Evolutionary conservation across 2,888 invertebrate genomes (phyloP).

Genomic region (Papilio demoleus): DNA sequence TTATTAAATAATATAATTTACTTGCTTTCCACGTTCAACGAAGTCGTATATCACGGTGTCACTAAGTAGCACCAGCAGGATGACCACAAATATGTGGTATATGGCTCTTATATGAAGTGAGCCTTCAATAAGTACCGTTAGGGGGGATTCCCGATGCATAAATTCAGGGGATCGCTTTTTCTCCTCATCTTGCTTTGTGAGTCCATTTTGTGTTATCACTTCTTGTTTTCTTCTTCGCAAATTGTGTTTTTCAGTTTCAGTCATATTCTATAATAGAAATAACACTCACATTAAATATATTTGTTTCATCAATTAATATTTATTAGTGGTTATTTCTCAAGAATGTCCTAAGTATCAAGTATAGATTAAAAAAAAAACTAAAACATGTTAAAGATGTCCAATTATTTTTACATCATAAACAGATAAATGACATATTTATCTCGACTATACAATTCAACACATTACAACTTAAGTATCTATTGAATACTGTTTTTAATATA

Average conservation of each 20-base stretch:
- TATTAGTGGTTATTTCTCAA: too few species aligned
- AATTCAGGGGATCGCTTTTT: conserved; percentile 75
- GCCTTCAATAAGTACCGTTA: conserved; percentile 90
- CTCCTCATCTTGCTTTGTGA: conserved; percentile 49
- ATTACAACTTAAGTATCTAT: not conserved
- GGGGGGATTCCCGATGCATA: conserved; percentile 88
- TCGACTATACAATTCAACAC: too few species aligned
- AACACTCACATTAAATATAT: not conserved
- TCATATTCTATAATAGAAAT: conserved; percentile 26
- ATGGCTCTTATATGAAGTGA: conserved; percentile 91
- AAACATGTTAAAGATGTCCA: too few species aligned
- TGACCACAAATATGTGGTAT: conserved; percentile 92
- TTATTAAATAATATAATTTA: conserved; percentile 48
- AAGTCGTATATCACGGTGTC: conserved; percentile 89
- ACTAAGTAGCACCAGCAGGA: conserved; percentile 88
- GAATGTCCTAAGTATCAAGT: too few species aligned
- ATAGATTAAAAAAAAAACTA: too few species aligned
- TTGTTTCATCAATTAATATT: too few species aligned
- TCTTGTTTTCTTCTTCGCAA: conserved; percentile 48
- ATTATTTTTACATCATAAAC: too few species aligned
- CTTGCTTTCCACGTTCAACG: conserved; percentile 90
- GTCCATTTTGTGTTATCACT: conserved; percentile 52
- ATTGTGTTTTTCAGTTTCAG: conserved; percentile 39
- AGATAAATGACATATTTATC: too few species aligned
- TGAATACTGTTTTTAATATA: too few species aligned